Conservation (phyloP, 2,113 vertebrate genomes). For the Parus major region DNA sequence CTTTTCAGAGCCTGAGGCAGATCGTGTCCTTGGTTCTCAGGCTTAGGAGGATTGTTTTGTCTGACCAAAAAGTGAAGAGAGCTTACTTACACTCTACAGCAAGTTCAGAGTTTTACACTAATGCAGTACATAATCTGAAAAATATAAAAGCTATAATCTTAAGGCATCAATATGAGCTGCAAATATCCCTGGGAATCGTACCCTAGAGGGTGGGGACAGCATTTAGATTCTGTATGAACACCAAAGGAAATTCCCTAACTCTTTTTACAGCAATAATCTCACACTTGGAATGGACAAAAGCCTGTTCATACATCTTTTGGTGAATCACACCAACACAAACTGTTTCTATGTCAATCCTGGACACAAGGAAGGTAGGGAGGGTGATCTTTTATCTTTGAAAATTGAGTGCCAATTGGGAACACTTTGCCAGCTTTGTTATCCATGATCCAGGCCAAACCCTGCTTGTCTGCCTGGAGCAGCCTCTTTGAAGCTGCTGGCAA, state of each 20-base stretch:
- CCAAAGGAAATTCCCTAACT: neutral
- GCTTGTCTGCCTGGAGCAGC: neutral
- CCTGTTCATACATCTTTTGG: neutral
- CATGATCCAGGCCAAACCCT: neutral
- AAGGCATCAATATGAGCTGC: neutral
- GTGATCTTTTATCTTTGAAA: neutral
- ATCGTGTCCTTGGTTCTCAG: neutral
- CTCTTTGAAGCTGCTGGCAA: neutral
- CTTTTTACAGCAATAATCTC: neutral
- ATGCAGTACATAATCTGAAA: neutral
- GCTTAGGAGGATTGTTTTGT: neutral
- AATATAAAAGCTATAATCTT: neutral
- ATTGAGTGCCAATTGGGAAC: neutral
- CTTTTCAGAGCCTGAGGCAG: neutral
- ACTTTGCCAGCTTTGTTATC: neutral
- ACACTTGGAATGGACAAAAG: neutral
- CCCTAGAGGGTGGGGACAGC: no score
- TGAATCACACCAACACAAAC: neutral
- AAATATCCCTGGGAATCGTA: neutral
- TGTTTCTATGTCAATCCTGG: neutral
- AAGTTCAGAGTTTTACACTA: neutral
- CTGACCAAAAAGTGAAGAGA: neutral
- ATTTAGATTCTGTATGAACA: neutral
- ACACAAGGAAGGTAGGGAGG: neutral
- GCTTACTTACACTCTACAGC: neutral